Evolutionary conservation across 2,888 invertebrate species (phyloP), one percentile per base, ranked within the genome.

Genomic region (Idaea dimidiata): DNA sequence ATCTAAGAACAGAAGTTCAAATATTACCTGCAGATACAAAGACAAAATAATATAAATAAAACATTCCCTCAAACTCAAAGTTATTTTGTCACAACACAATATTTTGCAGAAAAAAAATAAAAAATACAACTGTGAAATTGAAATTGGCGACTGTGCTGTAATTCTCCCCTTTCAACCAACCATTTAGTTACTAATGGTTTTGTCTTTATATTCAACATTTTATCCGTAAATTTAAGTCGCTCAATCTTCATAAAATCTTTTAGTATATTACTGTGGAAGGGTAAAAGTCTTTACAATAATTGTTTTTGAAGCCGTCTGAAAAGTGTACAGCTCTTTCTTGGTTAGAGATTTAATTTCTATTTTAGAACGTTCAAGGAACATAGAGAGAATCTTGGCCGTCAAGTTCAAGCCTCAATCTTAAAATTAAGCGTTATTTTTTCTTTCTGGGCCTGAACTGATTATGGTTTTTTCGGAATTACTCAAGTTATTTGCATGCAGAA

Each of bases 161-260:
- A 53, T 58, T 53, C 54, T 58, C 24, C 58, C 55, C 33, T 57
- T 32, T 60, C 53, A 58, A 57, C 62, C 62, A 57, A 61, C 17
- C 60, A 59, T 66, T 66, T 61, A 64, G 63, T 60, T 62, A 64
- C 67, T 71, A 71, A 71, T 67, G 66, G 65, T 57, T 60, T 62
- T 60, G 64, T 65, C 68, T 67, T 71, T 71, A 67, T 65, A 65
- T 64, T 66, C 65, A 62, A 43, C 43, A 43, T 43, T 43, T 43
- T 43, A 43, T 14, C 43, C 43, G 43, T 43, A 14, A 43, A 43
- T 61, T 59, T 59, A 59, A 64, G 62, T 62, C 54, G 57, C 24
- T 24, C 54, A 31, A 55, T 32, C 55, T 43, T 43, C 43, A 43
- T 43, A 43, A 43, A 43, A 43, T 43, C 43, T 43, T 43, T 43